Evolutionary conservation across 2,113 vertebrate genomes (phyloP).

Genomic region (Chrysemys picta): DNA sequence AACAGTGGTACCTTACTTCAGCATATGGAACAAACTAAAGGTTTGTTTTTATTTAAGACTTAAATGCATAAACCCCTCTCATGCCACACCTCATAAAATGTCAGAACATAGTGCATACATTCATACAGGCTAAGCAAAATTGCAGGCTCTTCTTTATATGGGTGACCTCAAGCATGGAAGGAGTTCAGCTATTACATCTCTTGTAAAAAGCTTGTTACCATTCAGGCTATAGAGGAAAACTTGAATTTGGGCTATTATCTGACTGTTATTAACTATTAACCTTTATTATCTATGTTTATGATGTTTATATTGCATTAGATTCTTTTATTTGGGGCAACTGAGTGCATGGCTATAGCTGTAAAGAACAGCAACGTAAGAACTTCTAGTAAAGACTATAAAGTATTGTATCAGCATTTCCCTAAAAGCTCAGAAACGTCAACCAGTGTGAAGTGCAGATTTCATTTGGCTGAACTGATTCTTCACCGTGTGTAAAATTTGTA

Average conservation of each 20-base stretch:
- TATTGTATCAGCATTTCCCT: not conserved
- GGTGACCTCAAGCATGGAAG: not conserved
- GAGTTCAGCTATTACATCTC: not conserved
- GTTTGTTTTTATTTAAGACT: slow-evolving; percentile 6
- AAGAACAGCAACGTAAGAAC: accelerated
- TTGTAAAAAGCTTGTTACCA: slow-evolving; percentile 23
- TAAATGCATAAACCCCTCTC: not conserved
- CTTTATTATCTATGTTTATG: not conserved
- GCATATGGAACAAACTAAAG: not conserved
- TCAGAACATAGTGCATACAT: not conserved
- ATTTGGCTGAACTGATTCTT: not conserved
- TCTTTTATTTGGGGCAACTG: not conserved
- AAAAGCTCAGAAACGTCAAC: not conserved
- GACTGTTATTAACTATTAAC: not conserved
- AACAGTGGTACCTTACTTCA: accelerated
- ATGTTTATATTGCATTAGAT: not conserved
- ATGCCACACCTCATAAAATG: not conserved
- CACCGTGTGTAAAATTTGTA: not conserved
- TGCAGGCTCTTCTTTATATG: slow-evolving; percentile 14
- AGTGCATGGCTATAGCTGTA: not conserved
- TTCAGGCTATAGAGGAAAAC: not conserved
- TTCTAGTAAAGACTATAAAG: not conserved
- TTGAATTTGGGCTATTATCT: not conserved
- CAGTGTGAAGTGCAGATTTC: not conserved
- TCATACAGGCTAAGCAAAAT: not conserved